A percentile compares a stretch with the other conserved stretches of the same genome.
Evolutionary conservation across 2,113 vertebrate species (phyloP).

Genomic region (Dolichallabes microphthalmus): DNA sequence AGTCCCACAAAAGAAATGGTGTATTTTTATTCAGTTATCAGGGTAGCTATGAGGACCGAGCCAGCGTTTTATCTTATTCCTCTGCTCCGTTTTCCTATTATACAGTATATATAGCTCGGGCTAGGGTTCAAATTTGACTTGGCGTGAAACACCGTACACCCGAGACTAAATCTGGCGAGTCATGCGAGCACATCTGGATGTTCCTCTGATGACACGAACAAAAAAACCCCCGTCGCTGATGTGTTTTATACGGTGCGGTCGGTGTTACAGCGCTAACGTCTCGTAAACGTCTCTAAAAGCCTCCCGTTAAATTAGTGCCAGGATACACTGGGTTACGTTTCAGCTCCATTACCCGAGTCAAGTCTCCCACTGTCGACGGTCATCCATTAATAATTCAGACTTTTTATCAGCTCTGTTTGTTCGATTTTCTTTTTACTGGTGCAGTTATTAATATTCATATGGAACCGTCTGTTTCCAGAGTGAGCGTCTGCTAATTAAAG

Average conservation of each 20-base stretch:
- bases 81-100: not conserved
- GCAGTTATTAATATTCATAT: not conserved
- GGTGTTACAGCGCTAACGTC: not conserved
- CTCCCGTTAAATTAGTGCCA: not conserved
- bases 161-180: not conserved
- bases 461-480: slow-evolving; percentile 71
- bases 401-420: not conserved
- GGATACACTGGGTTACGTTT: not conserved
- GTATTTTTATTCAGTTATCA: not conserved
- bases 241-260: not conserved
- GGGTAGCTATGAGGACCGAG: not conserved
- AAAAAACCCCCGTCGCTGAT: not conserved
- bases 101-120: not conserved
- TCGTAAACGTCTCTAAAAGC: slow-evolving; percentile 19
- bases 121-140: not conserved
- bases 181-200: slow-evolving; percentile 16
- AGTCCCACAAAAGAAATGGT: not conserved
- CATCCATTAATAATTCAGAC: not conserved
- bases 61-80: not conserved
- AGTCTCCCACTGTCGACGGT: not conserved
- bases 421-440: not conserved
- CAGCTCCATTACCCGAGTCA: not conserved
- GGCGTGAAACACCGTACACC: not conserved
- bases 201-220: not conserved
- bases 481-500: slow-evolving; percentile 95